Percentiles rank a stretch among this genome's conserved stretches.
These are phyloP conservation scores for Sebastolobus altivelis DNA, from an alignment of 2,797 vertebrate species.

Conservation along the genomic window DNA sequence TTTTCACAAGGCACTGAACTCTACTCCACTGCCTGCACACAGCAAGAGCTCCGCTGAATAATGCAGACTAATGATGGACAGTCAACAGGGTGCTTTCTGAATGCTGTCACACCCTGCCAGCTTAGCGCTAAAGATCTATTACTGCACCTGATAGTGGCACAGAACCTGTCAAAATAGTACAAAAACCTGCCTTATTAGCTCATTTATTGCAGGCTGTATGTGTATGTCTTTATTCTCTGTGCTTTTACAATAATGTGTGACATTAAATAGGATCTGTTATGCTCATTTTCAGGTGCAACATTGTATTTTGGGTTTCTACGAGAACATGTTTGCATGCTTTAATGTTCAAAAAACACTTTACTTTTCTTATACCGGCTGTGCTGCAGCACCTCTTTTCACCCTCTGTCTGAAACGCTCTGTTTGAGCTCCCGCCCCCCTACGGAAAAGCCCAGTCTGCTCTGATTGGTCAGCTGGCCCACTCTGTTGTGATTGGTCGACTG, in stretches of 20 bases:
- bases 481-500: too few species aligned
- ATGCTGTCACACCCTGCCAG: slow-evolving; percentile 58
- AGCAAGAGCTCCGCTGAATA: slow-evolving; percentile 68
- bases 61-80: slow-evolving; percentile 75
- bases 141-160: not conserved
- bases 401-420: too few species aligned
- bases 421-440: too few species aligned
- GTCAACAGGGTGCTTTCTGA: slow-evolving; percentile 68
- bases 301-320: too few species aligned
- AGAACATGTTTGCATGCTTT: too few species aligned
- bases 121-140: slow-evolving; percentile 32
- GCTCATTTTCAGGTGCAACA: too few species aligned
- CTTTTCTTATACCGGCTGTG: too few species aligned
- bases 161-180: slow-evolving; percentile 16
- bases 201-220: not conserved
- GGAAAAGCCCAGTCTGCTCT: too few species aligned
- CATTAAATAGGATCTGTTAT: not conserved
- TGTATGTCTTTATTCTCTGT: not conserved
- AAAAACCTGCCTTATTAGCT: not conserved
- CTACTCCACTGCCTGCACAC: slow-evolving; percentile 43
- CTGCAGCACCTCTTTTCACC: too few species aligned
- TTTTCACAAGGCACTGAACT: slow-evolving; percentile 48
- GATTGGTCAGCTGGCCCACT: too few species aligned
- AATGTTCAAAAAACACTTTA: too few species aligned
- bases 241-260: not conserved